Percentiles rank a stretch among this genome's conserved stretches.
Conservation (phyloP, 2,888 invertebrate genomes). For the Scrobipalpa costella region DNA sequence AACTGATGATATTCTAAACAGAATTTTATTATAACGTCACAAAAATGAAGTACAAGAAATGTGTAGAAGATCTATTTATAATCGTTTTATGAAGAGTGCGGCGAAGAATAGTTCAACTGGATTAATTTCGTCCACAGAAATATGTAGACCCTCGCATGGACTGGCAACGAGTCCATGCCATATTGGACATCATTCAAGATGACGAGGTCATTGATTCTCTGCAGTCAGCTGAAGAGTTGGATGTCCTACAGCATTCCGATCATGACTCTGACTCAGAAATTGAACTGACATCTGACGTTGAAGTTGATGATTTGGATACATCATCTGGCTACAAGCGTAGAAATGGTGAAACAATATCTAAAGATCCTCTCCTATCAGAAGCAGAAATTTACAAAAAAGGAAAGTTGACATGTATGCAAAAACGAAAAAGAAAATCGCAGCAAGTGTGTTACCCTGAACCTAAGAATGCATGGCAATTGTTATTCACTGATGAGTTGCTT, state of each 20-base stretch:
- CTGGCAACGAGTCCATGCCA: constrained; percentile 76
- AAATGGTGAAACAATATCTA: constrained; percentile 55
- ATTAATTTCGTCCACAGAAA: constrained; percentile 77
- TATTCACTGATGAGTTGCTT: constrained; percentile 67
- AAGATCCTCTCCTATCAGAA: constrained; percentile 46
- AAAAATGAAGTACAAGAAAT: neutral
- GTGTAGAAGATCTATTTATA: neutral
- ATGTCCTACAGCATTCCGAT: constrained; percentile 65
- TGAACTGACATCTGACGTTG: constrained; percentile 57
- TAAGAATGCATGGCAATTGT: constrained; percentile 65
- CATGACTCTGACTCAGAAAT: constrained; percentile 69
- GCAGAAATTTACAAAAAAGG: constrained; percentile 37
- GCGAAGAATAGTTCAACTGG: constrained; percentile 69
- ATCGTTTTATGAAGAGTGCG: constrained; percentile 25
- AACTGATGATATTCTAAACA: constrained; percentile 26
- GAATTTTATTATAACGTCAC: too few relatives aligned
- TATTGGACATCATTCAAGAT: constrained; percentile 72
- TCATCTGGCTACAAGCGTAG: constrained; percentile 61
- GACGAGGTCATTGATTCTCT: constrained; percentile 70
- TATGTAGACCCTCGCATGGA: constrained; percentile 76
- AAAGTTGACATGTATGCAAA: constrained; percentile 47
- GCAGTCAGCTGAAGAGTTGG: constrained; percentile 66
- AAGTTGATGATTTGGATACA: constrained; percentile 53
- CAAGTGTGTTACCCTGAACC: constrained; percentile 52
- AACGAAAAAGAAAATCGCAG: constrained; percentile 44